A percentile compares a stretch with the other conserved stretches of the same genome.
Conservation (phyloP, 2,888 invertebrate genomes). For the Synergus gifuensis region DNA sequence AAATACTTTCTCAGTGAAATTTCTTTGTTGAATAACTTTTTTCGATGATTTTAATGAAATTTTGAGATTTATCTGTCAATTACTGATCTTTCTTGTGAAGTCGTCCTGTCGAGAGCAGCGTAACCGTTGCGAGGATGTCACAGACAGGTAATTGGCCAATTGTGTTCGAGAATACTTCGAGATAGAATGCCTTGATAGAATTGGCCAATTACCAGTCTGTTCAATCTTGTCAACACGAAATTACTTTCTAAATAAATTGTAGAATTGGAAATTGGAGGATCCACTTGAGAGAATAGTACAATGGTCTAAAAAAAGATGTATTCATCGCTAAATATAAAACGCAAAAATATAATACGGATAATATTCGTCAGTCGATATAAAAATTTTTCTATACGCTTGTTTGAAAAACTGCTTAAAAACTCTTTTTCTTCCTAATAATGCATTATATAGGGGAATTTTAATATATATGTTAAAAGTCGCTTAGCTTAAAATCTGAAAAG, state of each 20-base stretch:
- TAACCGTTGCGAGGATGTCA: slow-evolving; percentile 37
- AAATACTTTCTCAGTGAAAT: neutral
- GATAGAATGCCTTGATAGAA: slow-evolving; percentile 39
- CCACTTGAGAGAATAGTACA: neutral
- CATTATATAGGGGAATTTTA: no score
- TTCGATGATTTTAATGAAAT: neutral
- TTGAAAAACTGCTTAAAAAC: neutral
- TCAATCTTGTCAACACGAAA: slow-evolving; percentile 41
- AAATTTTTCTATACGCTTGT: neutral
- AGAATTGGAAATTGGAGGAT: slow-evolving; percentile 20
- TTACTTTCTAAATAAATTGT: slow-evolving; percentile 40
- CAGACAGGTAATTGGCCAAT: slow-evolving; percentile 41
- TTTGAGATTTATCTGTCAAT: slow-evolving; percentile 27
- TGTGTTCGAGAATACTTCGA: slow-evolving; percentile 41
- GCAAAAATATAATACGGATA: neutral
- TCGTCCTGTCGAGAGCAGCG: slow-evolving; percentile 34
- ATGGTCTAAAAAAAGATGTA: neutral
- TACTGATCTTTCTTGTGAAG: slow-evolving; percentile 27
- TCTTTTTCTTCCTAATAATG: no score
- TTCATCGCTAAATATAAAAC: neutral
- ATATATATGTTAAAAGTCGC: no score
- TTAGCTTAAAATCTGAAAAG: no score
- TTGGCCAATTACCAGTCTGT: slow-evolving; percentile 36
- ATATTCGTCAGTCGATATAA: no score
- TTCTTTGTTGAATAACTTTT: neutral